phyloP scores from a whole-genome alignment of 2,888 invertebrate species.

The Orthosia gracilis region DNA sequence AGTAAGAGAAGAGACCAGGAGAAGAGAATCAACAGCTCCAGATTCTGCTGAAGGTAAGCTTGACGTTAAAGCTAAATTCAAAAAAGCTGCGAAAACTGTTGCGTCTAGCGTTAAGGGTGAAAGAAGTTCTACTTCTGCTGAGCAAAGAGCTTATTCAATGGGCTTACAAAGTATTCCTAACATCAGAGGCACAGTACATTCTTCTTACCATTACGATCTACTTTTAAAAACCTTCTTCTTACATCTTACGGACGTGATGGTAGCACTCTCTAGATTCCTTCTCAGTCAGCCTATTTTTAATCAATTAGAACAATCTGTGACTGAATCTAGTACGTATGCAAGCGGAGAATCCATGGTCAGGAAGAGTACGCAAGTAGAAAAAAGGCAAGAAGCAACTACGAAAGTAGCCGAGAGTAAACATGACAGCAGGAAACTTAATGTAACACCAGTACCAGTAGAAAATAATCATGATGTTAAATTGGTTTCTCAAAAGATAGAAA shows the following conservation, averaged over 20 bases:
- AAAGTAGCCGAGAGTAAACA: conserved; percentile 47
- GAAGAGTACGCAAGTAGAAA: conserved; percentile 43
- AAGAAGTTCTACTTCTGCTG: conserved; percentile 58
- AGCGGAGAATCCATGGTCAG: conserved; percentile 16
- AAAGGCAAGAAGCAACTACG: conserved; percentile 32
- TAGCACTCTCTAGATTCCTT: conserved; percentile 84
- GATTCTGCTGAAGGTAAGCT: conserved; percentile 55
- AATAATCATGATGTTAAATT: conserved; percentile 53
- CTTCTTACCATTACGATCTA: conserved; percentile 81
- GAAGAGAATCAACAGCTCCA: conserved; percentile 38
- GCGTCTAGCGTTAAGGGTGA: conserved; percentile 34
- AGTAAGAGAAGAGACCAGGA: conserved; percentile 54
- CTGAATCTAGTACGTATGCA: conserved; percentile 32
- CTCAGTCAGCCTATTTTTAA: conserved; percentile 76
- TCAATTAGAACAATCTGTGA: conserved; percentile 17
- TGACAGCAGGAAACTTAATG: conserved; percentile 18
- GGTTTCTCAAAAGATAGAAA: conserved; percentile 49
- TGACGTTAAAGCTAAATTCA: conserved; percentile 50
- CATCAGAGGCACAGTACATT: conserved; percentile 79
- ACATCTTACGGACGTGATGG: conserved; percentile 88
- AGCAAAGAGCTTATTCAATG: conserved; percentile 79
- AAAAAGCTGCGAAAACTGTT: conserved; percentile 39
- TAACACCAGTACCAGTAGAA: conserved; percentile 54
- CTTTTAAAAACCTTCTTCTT: conserved; percentile 86
- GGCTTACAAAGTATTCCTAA: conserved; percentile 85